phyloP scores from a whole-genome alignment of 2,888 invertebrate genomes.

The Cyclophora punctaria region DNA sequence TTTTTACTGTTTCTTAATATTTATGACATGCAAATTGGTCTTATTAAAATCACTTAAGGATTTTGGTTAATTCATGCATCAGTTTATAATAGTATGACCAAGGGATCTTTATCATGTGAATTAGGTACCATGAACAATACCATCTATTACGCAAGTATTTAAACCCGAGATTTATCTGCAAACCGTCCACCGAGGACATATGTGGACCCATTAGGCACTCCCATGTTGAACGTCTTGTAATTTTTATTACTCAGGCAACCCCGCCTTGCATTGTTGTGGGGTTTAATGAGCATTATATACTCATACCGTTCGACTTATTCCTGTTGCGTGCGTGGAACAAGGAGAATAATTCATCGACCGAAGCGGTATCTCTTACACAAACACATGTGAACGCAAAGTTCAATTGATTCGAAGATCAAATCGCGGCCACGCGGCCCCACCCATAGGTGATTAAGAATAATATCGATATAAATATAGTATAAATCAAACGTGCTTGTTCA shows the following conservation, averaged over 20 bases:
- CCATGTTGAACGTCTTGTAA: slow-evolving; percentile 64
- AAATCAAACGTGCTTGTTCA: too few relatives aligned
- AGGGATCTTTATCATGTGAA: too few relatives aligned
- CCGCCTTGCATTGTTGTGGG: slow-evolving; percentile 65
- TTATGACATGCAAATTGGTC: too few relatives aligned
- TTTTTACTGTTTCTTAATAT: too few relatives aligned
- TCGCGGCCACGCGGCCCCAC: too few relatives aligned
- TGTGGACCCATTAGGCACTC: slow-evolving; percentile 59
- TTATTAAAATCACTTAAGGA: too few relatives aligned
- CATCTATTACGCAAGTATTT: slow-evolving; percentile 2
- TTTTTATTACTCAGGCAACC: slow-evolving; percentile 62
- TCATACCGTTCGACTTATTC: slow-evolving; percentile 28
- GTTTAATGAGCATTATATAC: slow-evolving; percentile 44
- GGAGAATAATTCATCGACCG: slow-evolving; percentile 22
- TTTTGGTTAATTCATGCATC: too few relatives aligned
- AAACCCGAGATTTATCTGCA: slow-evolving; percentile 31
- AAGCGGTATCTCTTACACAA: slow-evolving; percentile 17
- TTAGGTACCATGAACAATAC: not conserved
- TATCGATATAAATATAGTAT: too few relatives aligned
- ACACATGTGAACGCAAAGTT: too few relatives aligned
- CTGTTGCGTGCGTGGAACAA: slow-evolving; percentile 25
- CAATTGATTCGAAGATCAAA: not conserved
- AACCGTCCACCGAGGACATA: slow-evolving; percentile 40
- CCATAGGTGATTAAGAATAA: too few relatives aligned
- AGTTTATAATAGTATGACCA: too few relatives aligned